These are phyloP conservation scores for Dryobota labecula DNA, from an alignment of 2,888 invertebrate species.

Conservation along the genomic window DNA sequence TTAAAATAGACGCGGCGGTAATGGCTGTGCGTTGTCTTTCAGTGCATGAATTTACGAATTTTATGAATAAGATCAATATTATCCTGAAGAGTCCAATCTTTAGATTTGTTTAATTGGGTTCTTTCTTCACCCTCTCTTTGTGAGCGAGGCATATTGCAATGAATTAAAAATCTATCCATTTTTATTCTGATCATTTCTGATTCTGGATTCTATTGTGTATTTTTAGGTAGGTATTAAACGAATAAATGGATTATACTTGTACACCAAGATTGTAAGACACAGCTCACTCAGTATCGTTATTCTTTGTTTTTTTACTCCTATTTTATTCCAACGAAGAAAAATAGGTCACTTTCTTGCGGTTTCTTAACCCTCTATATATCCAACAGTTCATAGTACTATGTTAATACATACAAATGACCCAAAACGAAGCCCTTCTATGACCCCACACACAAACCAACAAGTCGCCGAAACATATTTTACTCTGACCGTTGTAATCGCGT, in stretches of 20 bases:
- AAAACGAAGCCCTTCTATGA: slow-evolving; percentile 22
- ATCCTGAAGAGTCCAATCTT: not conserved
- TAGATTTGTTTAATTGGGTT: not conserved
- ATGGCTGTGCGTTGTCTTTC: not conserved
- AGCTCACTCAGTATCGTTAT: not conserved
- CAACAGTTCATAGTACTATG: slow-evolving; percentile 27
- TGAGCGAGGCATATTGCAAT: not conserved
- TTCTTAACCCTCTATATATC: not conserved
- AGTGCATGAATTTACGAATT: not conserved
- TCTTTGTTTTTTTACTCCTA: not conserved
- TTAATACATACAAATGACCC: slow-evolving; percentile 22
- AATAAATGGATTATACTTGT: not conserved
- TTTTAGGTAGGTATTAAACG: not conserved
- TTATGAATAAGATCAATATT: too few species aligned
- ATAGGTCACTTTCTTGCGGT: not conserved
- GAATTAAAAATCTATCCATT: not conserved
- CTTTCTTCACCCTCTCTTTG: not conserved
- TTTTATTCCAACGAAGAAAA: not conserved
- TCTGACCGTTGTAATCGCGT: slow-evolving; percentile 57
- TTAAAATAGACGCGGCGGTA: not conserved
- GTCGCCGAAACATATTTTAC: slow-evolving; percentile 57
- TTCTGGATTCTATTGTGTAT: not conserved
- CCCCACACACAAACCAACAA: slow-evolving; percentile 44
- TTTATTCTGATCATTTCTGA: not conserved
- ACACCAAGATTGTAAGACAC: not conserved